Conservation (phyloP, 2,113 vertebrate species). For the Heptranchias perlo region DNA sequence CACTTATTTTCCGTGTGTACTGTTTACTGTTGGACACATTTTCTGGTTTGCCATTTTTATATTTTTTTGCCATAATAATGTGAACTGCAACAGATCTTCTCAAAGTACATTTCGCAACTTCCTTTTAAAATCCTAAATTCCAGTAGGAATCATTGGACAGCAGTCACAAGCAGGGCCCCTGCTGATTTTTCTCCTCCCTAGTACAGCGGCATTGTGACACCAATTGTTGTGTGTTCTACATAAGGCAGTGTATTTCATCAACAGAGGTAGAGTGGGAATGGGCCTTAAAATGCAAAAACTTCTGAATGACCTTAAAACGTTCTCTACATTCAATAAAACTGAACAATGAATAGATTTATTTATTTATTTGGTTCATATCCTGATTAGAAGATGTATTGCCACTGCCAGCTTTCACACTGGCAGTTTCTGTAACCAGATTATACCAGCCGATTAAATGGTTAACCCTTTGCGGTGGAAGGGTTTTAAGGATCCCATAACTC, state of each 20-base stretch:
- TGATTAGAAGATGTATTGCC: neutral
- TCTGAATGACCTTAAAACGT: neutral
- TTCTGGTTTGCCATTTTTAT: neutral
- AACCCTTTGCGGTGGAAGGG: neutral
- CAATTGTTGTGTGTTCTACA: neutral
- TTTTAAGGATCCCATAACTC: neutral
- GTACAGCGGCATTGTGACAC: neutral
- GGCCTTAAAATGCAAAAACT: neutral
- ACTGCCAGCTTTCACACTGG: neutral
- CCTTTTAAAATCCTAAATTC: neutral
- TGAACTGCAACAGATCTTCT: neutral
- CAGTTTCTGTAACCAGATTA: neutral
- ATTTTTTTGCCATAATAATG: neutral
- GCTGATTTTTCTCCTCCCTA: neutral
- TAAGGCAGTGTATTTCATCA: neutral
- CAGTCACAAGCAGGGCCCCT: neutral
- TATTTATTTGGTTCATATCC: neutral
- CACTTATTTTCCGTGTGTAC: neutral
- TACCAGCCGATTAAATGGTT: neutral
- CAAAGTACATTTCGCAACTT: neutral
- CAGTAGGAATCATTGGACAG: neutral
- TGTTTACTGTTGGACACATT: neutral
- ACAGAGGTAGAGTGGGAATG: neutral
- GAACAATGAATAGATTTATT: neutral
- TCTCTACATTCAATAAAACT: neutral